A percentile compares a stretch with the other conserved stretches of the same genome.
Evolutionary conservation across 2,113 vertebrate genomes (phyloP).

Genomic region (Siniperca knerii): DNA sequence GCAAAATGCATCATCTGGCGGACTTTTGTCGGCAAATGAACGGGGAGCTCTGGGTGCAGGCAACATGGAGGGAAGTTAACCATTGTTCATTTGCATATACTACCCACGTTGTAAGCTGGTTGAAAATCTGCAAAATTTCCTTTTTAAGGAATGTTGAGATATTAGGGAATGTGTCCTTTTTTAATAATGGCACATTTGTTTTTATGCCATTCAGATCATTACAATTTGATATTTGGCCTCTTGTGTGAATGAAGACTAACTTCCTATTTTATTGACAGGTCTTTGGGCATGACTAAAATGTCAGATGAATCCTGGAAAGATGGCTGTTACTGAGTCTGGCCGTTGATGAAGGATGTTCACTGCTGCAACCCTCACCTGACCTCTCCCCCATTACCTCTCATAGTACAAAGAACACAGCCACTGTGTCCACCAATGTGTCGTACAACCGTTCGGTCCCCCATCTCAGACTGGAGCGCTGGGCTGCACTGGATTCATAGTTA

Average conservation of each 20-base stretch:
- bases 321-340: slow-evolving; percentile 88
- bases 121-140: too few species aligned
- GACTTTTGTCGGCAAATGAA: too few species aligned
- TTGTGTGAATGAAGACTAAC: slow-evolving; percentile 13
- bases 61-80: too few species aligned
- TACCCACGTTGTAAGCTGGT: too few species aligned
- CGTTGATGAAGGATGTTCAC: slow-evolving; percentile 56
- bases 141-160: background rate
- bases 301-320: slow-evolving; percentile 93
- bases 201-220: background rate
- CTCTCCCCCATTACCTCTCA: slow-evolving; percentile 41
- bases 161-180: background rate
- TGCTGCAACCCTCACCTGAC: slow-evolving; percentile 54
- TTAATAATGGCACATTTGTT: background rate
- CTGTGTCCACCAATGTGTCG: slow-evolving; percentile 54
- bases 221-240: background rate
- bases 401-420: slow-evolving; percentile 43
- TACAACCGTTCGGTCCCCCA: slow-evolving; percentile 45
- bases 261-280: slow-evolving; percentile 76
- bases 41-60: too few species aligned
- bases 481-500: slow-evolving; percentile 67
- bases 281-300: slow-evolving; percentile 85
- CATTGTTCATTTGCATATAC: too few species aligned
- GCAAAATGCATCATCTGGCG: too few species aligned
- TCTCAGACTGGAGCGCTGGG: slow-evolving; percentile 61